phyloP scores from a whole-genome alignment of 2,888 invertebrate genomes.

The Zaprionus obscuricornis region DNA sequence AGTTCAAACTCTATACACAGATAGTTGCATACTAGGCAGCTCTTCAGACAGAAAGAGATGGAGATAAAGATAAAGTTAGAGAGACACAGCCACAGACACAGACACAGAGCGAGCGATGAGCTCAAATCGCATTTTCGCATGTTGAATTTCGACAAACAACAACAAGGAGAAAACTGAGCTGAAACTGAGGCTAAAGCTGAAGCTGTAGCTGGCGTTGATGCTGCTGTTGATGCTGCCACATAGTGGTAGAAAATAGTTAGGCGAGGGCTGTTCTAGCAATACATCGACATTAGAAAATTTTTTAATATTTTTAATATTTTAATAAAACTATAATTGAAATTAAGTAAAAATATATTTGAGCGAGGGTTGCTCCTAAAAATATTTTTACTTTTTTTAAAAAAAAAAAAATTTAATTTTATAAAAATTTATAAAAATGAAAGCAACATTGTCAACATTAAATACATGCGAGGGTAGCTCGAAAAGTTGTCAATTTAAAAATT shows the following conservation, averaged over 20 bases:
- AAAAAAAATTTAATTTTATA: too few species aligned
- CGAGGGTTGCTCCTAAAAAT: too few species aligned
- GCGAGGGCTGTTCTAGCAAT: slow-evolving; percentile 12
- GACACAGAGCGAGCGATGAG: slow-evolving; percentile 39
- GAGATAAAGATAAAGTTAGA: slow-evolving; percentile 3
- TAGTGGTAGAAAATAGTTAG: slow-evolving; percentile 8
- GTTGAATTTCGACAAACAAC: slow-evolving; percentile 75
- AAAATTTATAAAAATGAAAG: too few species aligned
- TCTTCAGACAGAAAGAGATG: slow-evolving; percentile 17
- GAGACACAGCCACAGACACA: slow-evolving; percentile 19
- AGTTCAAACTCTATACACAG: too few species aligned
- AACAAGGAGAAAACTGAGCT: slow-evolving; percentile 38
- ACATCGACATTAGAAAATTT: not conserved
- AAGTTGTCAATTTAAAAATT: too few species aligned
- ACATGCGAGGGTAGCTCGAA: too few species aligned
- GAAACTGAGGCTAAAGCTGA: slow-evolving; percentile 47
- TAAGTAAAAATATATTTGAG: too few species aligned
- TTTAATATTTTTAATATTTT: too few species aligned
- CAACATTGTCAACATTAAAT: too few species aligned
- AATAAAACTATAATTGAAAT: too few species aligned
- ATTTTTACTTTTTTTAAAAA: too few species aligned
- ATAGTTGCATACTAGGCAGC: too few species aligned
- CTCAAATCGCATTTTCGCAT: slow-evolving; percentile 78
- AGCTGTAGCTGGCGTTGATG: slow-evolving; percentile 25
- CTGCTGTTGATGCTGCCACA: slow-evolving; percentile 13